Conservation (phyloP, 53 echinoderm and acorn worm genomes). For the Henricia sp. region DNA sequence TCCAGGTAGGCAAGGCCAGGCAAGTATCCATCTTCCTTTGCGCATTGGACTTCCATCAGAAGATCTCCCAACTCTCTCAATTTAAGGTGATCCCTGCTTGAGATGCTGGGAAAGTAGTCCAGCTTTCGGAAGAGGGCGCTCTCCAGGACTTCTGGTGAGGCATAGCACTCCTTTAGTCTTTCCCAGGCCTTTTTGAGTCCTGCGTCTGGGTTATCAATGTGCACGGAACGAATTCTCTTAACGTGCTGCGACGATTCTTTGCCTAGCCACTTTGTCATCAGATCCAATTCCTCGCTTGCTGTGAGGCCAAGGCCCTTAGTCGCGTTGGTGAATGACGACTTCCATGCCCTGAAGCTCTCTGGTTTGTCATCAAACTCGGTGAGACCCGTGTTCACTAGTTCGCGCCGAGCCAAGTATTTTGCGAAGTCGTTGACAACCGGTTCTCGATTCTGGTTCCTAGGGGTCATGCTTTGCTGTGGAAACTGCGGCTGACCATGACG, state of each 20-base stretch:
- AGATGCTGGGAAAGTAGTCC: conserved; percentile 25
- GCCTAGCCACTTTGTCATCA: background rate
- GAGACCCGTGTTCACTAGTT: background rate
- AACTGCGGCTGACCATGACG: too few species aligned
- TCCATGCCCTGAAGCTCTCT: background rate
- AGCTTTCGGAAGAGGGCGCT: conserved; percentile 1
- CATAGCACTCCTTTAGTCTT: conserved; percentile 40
- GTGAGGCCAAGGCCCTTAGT: background rate
- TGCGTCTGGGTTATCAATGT: background rate
- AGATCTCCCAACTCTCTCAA: conserved; percentile 47
- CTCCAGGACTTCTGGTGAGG: conserved; percentile 27
- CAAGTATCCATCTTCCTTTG: conserved; percentile 34
- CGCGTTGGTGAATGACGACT: background rate
- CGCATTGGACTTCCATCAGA: conserved; percentile 30
- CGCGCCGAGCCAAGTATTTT: too few species aligned
- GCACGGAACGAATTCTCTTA: background rate
- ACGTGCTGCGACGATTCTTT: background rate
- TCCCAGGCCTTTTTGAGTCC: conserved; percentile 37
- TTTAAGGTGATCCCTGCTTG: conserved; percentile 32
- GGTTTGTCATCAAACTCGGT: background rate
- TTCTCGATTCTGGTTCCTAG: too few species aligned
- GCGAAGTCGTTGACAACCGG: background rate
- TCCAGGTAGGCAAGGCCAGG: conserved; percentile 47
- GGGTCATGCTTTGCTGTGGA: too few species aligned
- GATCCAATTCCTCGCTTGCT: background rate